Evolutionary conservation across 1,140 invertebrate species (phyloP), one percentile per base, ranked within the genome.

Genomic region (Grapholita molesta): DNA sequence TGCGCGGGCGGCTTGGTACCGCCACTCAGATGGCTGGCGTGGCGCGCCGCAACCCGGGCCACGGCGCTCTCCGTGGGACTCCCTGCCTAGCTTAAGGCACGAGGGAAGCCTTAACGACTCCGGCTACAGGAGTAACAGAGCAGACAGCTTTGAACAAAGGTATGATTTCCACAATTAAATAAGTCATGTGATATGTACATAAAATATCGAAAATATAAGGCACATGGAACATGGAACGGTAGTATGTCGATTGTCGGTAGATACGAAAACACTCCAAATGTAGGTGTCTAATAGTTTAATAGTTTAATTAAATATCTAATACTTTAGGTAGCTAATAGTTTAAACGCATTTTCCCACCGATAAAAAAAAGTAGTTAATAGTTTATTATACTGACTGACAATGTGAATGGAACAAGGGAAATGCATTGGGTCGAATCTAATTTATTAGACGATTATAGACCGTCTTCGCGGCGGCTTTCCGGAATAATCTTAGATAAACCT

Each of bases 111-210:
- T 97, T 67, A 96, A 96, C 84, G 96, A 97, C 89, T 96, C 95
- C 67, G 96, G 96, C 66, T 97, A 97, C 83, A 96, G 96, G 84
- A 96, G 95, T 78, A 96, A 96, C 80, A 93, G 96, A 70, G 96
- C 96, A 38, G 96, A 97, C 89, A 97, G 96, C 53, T 95, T 97
- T 72, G 96, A 97, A 83, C 96, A 97, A 92, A 94, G 96, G 96
- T 96, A 88, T 74, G 75, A 55, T 55, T 30, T 57, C 4, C 0
- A 12, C 30, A 28, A 6, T 21, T n/a, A 12, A n/a, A 25, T 1
- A 18, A 23, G 15, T n/a, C 15, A 30, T 30, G 7, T 7, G 28
- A 30, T 30, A 30, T 30, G 7, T 7, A 7, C 7, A 30, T 3
- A 30, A 3, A 30, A 7, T 3, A 30, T 30, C 28, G 28, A 30